Evolutionary conservation across 1,140 invertebrate species (phyloP), one percentile per base, ranked within the genome.

Genomic region (Drosophila dunni): DNA sequence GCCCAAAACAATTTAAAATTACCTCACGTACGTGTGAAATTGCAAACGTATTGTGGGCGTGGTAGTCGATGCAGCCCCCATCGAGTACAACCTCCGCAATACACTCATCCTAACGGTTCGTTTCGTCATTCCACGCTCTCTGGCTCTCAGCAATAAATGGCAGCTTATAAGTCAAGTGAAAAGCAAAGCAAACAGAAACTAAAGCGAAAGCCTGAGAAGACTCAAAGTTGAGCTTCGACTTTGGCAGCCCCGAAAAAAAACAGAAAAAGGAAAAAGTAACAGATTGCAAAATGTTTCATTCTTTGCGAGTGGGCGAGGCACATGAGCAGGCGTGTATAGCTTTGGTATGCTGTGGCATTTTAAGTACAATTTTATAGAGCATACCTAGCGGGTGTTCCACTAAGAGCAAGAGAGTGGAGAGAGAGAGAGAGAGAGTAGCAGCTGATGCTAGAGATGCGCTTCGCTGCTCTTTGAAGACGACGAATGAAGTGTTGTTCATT

Each of bases 141-240:
- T 60, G 38, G 53, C 66, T 65, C 66, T 66, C 50, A 66, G 78
- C 80, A 78, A 85, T 85, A 86, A 88, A 86, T 86, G 82, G 83
- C 79, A 88, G 72, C 83, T 88, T 86, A 88, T 86, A 86, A 86
- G 82, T 86, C 82, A 86, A 82, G 83, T 88, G 83, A 78, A 86
- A 66, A 79, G 79, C 72, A 78, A 72, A 74, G 57, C 56, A 76
- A 76, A 67, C 51, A 54, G 64, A 84, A 84, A 68, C 76, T 66
- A 57, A 46, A 65, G 69, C 58, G 72, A 63, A 64, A 60, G 51
- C 44, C 44, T 42, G 79, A 73, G 57, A 54, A 69, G 50, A 65
- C 72, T 80, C 50, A 54, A 75, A 77, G 73, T 81, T 56, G 40
- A 76, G 66, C 78, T 81, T 81, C 64, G 72, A 81, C 72, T 85